Base-by-base conservation (phyloP, 2,888 invertebrate genomes). In the Chloroclystis v-ata region DNA sequence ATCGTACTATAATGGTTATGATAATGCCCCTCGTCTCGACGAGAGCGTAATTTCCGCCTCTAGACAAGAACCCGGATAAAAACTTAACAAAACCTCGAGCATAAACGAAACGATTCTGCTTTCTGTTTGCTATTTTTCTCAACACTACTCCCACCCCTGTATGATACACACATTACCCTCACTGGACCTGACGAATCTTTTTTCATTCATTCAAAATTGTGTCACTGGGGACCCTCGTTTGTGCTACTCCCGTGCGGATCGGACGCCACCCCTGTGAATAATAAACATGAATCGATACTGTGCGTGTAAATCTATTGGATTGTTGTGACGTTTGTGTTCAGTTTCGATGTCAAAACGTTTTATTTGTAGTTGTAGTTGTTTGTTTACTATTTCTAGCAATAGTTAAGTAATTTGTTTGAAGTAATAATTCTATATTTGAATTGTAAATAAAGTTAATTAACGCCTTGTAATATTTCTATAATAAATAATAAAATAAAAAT, bases 171-270 rank as follows among this genome's bases (percentile, higher is more conserved):
- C 37, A 50, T 60, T 60, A 61, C 63, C 66, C 69, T 60, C 59
- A 56, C 47, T 50, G 63, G 60, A 59, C 60, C 49, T 54, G 54
- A 59, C 58, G 57, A 63, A 61, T 63, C 57, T 68, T 68, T 72
- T 72, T 64, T 69, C 28, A 61, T 67, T 66, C 69, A 73, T 71
- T 71, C 65, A 69, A 67, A 78, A 72, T 70, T 75, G 73, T 77
- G 78, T 77, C 77, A 75, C 69, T 74, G 49, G 72, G 70, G 70
- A 65, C 63, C 64, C 65, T 60, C 60, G 64, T 61, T 67, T 67
- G 63, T 58, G 58, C 57, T 60, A 59, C 61, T 63, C 61, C 63
- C 57, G 56, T 49, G 61, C 53, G 59, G 64, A 58, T 63, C 63
- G 56, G 61, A 59, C 59, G 56, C 60, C 63, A 60, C 63, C 62